These are phyloP conservation scores for Muschampia staudingeri DNA, from an alignment of 2,888 invertebrate species.

Conservation along the genomic window DNA sequence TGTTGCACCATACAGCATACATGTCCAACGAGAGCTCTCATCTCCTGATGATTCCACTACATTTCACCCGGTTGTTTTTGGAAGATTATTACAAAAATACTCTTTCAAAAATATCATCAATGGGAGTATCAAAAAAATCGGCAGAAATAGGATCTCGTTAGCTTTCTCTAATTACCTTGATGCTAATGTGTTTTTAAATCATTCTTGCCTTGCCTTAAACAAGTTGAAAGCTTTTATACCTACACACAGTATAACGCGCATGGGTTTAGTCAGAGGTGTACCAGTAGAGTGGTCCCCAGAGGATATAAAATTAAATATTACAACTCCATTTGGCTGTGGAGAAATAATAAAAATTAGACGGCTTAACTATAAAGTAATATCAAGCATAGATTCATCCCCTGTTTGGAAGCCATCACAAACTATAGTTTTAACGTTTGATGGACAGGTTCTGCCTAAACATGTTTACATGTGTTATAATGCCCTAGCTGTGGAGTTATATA, in stretches of 20 bases:
- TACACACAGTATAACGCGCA: background rate
- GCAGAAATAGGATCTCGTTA: background rate
- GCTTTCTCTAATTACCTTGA: background rate
- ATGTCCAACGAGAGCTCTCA: slow-evolving; percentile 9
- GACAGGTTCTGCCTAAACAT: slow-evolving; percentile 37
- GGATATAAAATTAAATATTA: background rate
- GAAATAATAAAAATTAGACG: background rate
- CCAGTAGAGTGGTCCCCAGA: background rate
- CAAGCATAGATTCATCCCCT: background rate
- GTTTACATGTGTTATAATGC: slow-evolving; percentile 36
- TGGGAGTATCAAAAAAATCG: background rate
- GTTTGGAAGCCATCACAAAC: slow-evolving; percentile 29
- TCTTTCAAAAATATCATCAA: background rate
- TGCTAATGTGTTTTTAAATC: background rate
- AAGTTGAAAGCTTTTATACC: background rate
- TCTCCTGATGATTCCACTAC: background rate
- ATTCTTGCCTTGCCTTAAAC: background rate
- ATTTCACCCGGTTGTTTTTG: slow-evolving; percentile 11
- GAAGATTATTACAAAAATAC: slow-evolving; percentile 10
- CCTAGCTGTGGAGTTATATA: slow-evolving; percentile 16
- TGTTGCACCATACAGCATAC: background rate
- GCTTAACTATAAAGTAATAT: background rate
- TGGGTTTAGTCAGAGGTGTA: background rate
- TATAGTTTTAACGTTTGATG: slow-evolving; percentile 42
- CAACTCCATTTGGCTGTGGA: background rate